Percentiles rank a stretch among this genome's conserved stretches.
These are phyloP conservation scores for Sinosuthora webbiana DNA, from an alignment of 2,113 vertebrate species.

Conservation along the genomic window DNA sequence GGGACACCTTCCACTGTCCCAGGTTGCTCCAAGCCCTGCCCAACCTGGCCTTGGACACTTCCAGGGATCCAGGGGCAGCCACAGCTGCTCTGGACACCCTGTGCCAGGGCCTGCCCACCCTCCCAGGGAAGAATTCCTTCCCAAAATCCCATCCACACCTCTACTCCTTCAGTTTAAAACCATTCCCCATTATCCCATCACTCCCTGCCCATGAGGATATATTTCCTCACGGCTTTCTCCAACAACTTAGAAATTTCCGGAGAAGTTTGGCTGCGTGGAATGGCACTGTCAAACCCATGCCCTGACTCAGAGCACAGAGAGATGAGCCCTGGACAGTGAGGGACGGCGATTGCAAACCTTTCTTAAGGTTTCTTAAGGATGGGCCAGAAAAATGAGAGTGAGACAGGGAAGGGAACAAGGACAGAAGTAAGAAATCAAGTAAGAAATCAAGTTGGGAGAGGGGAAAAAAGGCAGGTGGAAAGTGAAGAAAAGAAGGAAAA, in stretches of 20 bases:
- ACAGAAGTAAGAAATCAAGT: background rate
- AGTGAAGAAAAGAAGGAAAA: background rate
- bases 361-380: background rate
- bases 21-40: accelerated
- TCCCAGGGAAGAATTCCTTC: accelerated
- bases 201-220: background rate
- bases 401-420: background rate
- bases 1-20: background rate
- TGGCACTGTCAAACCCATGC: background rate
- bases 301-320: background rate
- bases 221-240: background rate
- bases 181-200: background rate
- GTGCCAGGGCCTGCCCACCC: background rate
- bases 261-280: background rate
- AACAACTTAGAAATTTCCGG: background rate
- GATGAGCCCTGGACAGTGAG: background rate
- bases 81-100: background rate
- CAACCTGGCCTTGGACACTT: accelerated
- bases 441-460: background rate
- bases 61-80: background rate
- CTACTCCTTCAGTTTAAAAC: background rate
- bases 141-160: background rate
- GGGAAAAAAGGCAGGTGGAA: background rate
- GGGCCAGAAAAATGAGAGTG: background rate
- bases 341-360: background rate